phyloP scores from a whole-genome alignment of 2,797 vertebrate genomes.

The Perodicticus potto region DNA sequence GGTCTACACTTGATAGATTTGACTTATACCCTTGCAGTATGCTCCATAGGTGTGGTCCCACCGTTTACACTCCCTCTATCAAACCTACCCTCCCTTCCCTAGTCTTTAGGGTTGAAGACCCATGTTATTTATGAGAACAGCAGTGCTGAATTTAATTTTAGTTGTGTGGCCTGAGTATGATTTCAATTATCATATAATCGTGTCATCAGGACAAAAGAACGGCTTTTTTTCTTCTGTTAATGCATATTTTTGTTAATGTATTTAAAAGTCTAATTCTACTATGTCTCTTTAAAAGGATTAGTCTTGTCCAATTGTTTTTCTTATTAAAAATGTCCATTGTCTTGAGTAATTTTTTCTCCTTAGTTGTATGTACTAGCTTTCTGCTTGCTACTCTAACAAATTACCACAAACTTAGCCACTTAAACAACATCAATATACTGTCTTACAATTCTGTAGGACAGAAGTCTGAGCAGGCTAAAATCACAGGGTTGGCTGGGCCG shows the following conservation, averaged over 20 bases:
- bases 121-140: not conserved
- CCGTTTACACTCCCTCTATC: no score
- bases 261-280: not conserved
- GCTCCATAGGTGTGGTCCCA: no score
- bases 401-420: not conserved
- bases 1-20: no score
- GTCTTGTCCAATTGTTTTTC: not conserved
- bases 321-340: not conserved
- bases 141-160: conserved; percentile 5
- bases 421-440: not conserved
- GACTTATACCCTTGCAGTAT: no score
- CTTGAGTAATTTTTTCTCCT: not conserved
- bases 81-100: no score
- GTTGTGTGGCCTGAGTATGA: not conserved
- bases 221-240: conserved; percentile 23
- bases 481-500: not conserved
- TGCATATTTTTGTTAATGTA: not conserved
- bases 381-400: not conserved
- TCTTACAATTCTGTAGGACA: not conserved
- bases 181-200: conserved; percentile 24
- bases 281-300: not conserved
- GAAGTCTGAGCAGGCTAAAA: not conserved
- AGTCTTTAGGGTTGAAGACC: not conserved
- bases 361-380: not conserved
- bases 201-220: conserved; percentile 3